A percentile compares a stretch with the other conserved stretches of the same genome.
Conservation (phyloP, 2,113 vertebrate genomes). For the Protobothrops flavoviridis region DNA sequence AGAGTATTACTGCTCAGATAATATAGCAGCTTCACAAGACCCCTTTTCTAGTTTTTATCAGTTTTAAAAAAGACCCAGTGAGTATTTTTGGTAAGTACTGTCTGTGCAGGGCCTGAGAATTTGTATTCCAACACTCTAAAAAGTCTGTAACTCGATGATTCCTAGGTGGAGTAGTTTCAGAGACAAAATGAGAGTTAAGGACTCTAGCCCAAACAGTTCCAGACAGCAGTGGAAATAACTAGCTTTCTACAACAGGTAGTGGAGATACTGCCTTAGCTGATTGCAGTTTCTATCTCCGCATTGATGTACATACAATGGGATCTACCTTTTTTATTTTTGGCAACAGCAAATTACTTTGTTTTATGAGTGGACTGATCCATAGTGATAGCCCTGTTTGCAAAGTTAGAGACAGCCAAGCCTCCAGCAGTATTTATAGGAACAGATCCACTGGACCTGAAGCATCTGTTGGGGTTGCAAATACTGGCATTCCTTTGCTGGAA, state of each 20-base stretch:
- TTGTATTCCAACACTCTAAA: not conserved
- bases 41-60: not conserved
- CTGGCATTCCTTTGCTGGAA: not conserved
- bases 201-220: not conserved
- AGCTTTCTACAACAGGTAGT: not conserved
- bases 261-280: not conserved
- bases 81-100: not conserved
- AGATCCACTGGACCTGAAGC: not conserved
- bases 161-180: not conserved
- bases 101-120: not conserved
- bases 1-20: not conserved
- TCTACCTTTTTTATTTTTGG: not conserved
- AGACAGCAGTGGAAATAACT: not conserved
- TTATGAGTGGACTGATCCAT: not conserved
- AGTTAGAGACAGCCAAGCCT: not conserved
- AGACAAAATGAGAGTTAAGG: not conserved
- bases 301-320: not conserved
- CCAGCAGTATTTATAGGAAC: not conserved
- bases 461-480: not conserved
- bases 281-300: not conserved
- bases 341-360: not conserved
- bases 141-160: not conserved
- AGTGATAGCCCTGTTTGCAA: not conserved
- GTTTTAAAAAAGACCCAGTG: not conserved
- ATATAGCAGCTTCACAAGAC: not conserved